Evolutionary conservation across 2,113 vertebrate species (phyloP).

Genomic region (Eudyptes chrysolophus): DNA sequence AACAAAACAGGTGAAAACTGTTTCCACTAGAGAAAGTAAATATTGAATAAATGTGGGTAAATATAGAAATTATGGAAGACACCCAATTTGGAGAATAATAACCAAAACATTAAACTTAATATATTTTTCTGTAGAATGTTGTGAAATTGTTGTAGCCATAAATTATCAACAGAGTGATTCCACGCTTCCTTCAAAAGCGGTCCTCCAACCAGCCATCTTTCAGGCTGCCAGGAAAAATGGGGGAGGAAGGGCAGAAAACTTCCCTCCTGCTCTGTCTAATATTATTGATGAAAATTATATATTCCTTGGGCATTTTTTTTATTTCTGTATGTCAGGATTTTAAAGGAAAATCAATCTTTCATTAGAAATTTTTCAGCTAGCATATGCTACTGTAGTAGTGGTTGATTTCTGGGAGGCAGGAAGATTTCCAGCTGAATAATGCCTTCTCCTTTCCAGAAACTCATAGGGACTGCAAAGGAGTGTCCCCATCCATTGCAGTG

Average conservation of each 20-base stretch:
- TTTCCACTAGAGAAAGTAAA: not conserved
- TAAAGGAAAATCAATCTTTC: not conserved
- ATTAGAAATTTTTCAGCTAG: not conserved
- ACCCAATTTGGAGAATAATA: not conserved
- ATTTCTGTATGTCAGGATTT: not conserved
- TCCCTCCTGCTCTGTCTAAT: not conserved
- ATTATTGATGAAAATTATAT: not conserved
- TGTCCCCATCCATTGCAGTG: not conserved
- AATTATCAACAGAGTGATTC: not conserved
- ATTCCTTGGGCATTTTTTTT: not conserved
- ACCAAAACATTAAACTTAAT: not conserved
- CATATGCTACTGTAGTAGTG: not conserved
- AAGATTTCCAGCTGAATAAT: not conserved
- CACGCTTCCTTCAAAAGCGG: not conserved
- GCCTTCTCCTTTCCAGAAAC: not conserved
- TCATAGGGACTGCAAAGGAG: not conserved
- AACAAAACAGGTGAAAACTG: not conserved
- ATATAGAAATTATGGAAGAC: not conserved
- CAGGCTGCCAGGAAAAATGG: not conserved
- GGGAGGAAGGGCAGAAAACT: not conserved
- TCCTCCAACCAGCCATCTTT: not conserved
- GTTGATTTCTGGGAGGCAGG: not conserved
- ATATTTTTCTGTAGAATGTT: not conserved
- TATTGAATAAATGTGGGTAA: not conserved
- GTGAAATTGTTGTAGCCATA: not conserved